phyloP scores from a whole-genome alignment of 2,113 vertebrate genomes.

The Cheilinus undulatus region DNA sequence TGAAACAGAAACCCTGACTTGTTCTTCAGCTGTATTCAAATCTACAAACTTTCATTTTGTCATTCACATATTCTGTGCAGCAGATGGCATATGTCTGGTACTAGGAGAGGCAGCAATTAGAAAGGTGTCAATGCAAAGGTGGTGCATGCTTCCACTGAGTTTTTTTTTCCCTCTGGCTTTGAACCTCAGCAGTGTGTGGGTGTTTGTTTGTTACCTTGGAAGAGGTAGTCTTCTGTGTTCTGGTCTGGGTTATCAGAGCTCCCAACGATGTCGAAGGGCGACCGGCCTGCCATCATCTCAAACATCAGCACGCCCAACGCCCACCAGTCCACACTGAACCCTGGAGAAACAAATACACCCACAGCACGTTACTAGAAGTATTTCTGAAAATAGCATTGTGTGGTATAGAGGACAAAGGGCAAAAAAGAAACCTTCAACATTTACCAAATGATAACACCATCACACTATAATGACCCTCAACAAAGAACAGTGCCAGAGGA shows the following conservation, averaged over 20 bases:
- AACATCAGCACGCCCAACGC: conserved; percentile 98
- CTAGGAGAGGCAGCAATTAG: conserved; percentile 16
- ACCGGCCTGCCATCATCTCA: conserved; percentile 99
- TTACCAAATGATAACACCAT: too few relatives aligned
- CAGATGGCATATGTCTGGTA: conserved; percentile 61
- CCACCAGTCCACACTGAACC: conserved; percentile 99
- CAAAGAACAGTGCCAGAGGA: too few relatives aligned
- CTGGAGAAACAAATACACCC: conserved; percentile 66
- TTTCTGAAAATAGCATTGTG: not conserved
- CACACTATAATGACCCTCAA: too few relatives aligned
- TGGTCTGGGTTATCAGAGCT: conserved; percentile 99
- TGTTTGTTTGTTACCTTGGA: conserved; percentile 88
- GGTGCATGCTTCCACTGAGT: conserved; percentile 21
- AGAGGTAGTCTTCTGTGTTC: conserved; percentile 99
- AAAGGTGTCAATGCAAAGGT: conserved; percentile 58
- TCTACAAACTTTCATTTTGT: conserved; percentile 19
- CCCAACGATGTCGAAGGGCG: conserved; percentile 97
- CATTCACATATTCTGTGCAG: conserved; percentile 60
- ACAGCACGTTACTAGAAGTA: conserved; percentile 3
- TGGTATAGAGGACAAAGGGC: too few relatives aligned
- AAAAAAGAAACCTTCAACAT: too few relatives aligned
- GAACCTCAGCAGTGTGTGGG: not conserved
- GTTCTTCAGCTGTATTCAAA: conserved; percentile 15
- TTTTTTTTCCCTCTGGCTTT: not conserved
- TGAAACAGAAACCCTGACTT: conserved; percentile 1